These are phyloP conservation scores for Dryomyza anilis DNA, from an alignment of 2,888 invertebrate genomes.

Conservation along the genomic window DNA sequence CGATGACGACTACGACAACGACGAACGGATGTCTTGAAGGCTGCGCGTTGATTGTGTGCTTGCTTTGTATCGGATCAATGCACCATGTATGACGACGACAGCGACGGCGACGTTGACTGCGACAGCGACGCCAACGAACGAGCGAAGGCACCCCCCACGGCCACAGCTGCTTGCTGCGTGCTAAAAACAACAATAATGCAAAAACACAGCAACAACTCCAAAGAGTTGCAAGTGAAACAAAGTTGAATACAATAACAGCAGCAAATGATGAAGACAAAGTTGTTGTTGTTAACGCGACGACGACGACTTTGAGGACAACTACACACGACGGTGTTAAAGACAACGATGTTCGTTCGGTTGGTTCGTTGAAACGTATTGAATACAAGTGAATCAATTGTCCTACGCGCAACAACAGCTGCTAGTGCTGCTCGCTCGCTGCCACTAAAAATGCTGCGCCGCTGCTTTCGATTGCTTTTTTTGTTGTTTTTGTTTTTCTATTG, in stretches of 20 bases:
- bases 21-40: no score
- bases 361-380: constrained; percentile 1
- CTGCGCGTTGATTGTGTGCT: neutral
- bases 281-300: no score
- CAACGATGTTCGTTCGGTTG: neutral
- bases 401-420: no score
- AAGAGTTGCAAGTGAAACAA: neutral
- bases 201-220: neutral
- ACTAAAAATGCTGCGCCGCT: no score
- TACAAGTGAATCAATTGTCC: constrained; percentile 14
- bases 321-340: neutral
- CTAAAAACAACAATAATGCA: constrained; percentile 5
- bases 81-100: neutral
- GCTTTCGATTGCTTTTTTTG: no score
- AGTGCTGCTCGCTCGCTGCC: neutral
- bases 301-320: no score
- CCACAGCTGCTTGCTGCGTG: neutral
- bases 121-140: constrained; percentile 3
- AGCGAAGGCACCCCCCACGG: constrained; percentile 10
- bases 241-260: neutral
- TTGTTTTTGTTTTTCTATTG: no score
- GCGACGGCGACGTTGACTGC: neutral
- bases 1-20: no score
- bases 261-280: no score
- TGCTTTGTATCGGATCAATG: neutral